Conservation (phyloP, 2,888 invertebrate species). For the Volucella bombylans region DNA sequence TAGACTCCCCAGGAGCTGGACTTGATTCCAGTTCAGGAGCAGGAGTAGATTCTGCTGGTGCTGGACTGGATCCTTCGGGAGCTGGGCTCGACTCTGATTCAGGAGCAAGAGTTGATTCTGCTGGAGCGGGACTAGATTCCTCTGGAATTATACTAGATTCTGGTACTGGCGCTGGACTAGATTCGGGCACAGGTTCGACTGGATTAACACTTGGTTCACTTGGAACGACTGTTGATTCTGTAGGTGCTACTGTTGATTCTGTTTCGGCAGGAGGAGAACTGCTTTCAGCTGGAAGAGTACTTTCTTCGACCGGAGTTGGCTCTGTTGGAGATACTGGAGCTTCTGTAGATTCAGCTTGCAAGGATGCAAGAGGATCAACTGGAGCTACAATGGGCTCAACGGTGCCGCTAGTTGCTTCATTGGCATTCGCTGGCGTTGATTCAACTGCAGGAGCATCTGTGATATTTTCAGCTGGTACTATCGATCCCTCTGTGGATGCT, state of each 20-base stretch:
- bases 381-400: neutral
- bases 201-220: slow-evolving; percentile 3
- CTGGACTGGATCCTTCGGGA: slow-evolving; percentile 3
- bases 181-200: slow-evolving; percentile 4
- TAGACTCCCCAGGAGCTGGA: slow-evolving; percentile 13
- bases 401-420: slow-evolving; percentile 9
- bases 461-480: neutral
- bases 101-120: slow-evolving; percentile 23
- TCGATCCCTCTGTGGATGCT: slow-evolving; percentile 41
- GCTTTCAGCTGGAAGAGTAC: slow-evolving; percentile 11
- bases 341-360: slow-evolving; percentile 18
- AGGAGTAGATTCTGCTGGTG: slow-evolving; percentile 12
- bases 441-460: slow-evolving; percentile 22
- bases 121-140: slow-evolving; percentile 35
- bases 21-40: neutral
- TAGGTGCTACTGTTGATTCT: neutral
- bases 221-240: slow-evolving; percentile 7
- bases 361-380: slow-evolving; percentile 14
- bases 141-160: slow-evolving; percentile 18
- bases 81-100: slow-evolving; percentile 18
- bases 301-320: slow-evolving; percentile 18
- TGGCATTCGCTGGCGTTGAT: slow-evolving; percentile 11
- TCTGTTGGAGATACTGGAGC: slow-evolving; percentile 5
- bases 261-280: neutral
- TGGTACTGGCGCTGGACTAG: neutral